Evolutionary conservation across 2,113 vertebrate genomes (phyloP).

Genomic region (Alouatta palliata): DNA sequence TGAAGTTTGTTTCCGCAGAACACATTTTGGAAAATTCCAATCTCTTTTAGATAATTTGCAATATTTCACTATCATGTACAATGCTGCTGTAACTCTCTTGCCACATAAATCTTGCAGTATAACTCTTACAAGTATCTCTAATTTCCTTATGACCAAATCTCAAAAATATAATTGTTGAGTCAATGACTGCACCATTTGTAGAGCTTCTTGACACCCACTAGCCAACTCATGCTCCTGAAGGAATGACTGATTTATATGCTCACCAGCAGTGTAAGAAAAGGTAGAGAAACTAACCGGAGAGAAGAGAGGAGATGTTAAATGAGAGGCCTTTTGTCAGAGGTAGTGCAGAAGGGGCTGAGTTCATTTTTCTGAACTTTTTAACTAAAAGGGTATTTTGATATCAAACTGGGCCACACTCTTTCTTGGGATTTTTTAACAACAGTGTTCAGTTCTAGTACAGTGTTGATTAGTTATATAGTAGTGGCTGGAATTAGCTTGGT

Average conservation of each 20-base stretch:
- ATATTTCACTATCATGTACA: conserved; percentile 9
- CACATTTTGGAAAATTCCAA: neutral
- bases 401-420: neutral
- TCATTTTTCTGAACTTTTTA: neutral
- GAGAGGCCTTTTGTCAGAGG: neutral
- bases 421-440: neutral
- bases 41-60: conserved; percentile 24
- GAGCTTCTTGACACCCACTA: neutral
- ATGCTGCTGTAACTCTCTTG: neutral
- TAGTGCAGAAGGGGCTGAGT: neutral
- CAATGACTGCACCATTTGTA: neutral
- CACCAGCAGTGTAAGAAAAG: neutral
- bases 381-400: neutral
- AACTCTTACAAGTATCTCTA: neutral
- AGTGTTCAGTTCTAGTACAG: neutral
- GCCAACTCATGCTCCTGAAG: neutral
- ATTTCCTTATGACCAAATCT: neutral
- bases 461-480: neutral
- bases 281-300: neutral
- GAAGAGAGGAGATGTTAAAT: neutral
- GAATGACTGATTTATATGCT: neutral
- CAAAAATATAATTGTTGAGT: neutral
- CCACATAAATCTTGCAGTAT: neutral
- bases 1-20: neutral
- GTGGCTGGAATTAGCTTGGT: neutral